Base-by-base conservation (phyloP, 2,888 invertebrate genomes). In the Drosophila birchii region DNA sequence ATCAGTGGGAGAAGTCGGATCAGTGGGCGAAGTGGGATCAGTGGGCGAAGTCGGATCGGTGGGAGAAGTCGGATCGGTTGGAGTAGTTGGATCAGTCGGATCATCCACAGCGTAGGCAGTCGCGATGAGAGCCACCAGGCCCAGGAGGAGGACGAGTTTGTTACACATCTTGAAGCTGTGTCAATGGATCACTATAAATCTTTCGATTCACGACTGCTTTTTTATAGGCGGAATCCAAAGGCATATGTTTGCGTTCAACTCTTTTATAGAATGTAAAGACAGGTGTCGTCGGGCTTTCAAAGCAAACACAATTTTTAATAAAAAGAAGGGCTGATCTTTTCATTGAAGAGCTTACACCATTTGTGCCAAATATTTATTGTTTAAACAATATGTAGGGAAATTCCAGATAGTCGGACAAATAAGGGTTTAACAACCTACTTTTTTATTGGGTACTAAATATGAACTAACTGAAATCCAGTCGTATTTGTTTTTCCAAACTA, bases 121-220 rank as follows among this genome's bases (percentile, higher is more conserved):
- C n/a, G 38, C 63, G 2, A 58, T 12, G n/a, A 63, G 16, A 14
- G 41, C 41, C 34, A 41, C 16, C 18, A 60, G n/a, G 12, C 47
- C 23, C 6, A 60, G 8, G 18, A 47, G 18, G 0, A 60, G 16
- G 18, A 4, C 6, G 3, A 64, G 23, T 12, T 60, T 64, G 12
- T 34, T 26, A 20, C 47, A 20, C 63, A 64, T 64, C 34, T 49
- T 41, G 23, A 1, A 41, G 23, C 39, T 47, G 23, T 49, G 47
- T 18, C 32, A 34, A 23, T 49, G 47, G 20, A 18, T 5, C 32
- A 60, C 60, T 63, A 16, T 63, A 34, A 18, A 14, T 41, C 16
- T 60, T 63, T 3, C 1, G 16, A 6, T 9, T n/a, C 6, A 5
- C n/a, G 0, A 6, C 2, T 6, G 16, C 2, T 23, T 4, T 63